Evolutionary conservation across 2,797 vertebrate species (phyloP).

Genomic region (Tarsius wallacei): DNA sequence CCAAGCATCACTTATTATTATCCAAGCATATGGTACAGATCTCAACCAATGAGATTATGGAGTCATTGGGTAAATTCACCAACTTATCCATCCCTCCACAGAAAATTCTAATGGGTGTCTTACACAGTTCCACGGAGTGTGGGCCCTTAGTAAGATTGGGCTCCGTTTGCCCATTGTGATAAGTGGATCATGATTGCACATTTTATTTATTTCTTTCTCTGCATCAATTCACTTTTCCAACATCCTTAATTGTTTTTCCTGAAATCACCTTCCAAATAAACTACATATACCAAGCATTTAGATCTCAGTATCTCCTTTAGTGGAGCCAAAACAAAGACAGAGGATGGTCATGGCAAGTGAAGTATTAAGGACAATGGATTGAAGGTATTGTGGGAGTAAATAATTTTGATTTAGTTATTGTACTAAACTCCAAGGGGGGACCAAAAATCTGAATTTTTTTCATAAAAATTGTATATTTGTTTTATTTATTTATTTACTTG

Average conservation of each 20-base stretch:
- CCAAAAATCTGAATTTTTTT: no score
- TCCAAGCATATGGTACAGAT: not conserved
- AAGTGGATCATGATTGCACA: not conserved
- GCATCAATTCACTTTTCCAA: not conserved
- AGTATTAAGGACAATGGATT: not conserved
- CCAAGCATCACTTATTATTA: not conserved
- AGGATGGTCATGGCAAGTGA: not conserved
- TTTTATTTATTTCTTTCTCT: not conserved
- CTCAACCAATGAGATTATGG: not conserved
- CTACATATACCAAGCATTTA: not conserved
- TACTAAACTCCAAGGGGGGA: not conserved
- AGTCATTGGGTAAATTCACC: not conserved
- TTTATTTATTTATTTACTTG: no score
- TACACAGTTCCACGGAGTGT: not conserved
- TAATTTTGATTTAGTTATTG: not conserved
- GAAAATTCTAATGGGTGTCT: not conserved
- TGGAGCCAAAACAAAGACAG: not conserved
- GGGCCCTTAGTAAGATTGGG: fast-evolving
- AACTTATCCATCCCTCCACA: not conserved
- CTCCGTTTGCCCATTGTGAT: not conserved
- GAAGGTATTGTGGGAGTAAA: not conserved
- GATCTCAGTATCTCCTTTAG: not conserved
- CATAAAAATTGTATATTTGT: no score
- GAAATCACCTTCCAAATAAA: not conserved
- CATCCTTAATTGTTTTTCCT: not conserved